Base-by-base conservation (phyloP, 2,113 vertebrate species). In the Oreotragus oreotragus region DNA sequence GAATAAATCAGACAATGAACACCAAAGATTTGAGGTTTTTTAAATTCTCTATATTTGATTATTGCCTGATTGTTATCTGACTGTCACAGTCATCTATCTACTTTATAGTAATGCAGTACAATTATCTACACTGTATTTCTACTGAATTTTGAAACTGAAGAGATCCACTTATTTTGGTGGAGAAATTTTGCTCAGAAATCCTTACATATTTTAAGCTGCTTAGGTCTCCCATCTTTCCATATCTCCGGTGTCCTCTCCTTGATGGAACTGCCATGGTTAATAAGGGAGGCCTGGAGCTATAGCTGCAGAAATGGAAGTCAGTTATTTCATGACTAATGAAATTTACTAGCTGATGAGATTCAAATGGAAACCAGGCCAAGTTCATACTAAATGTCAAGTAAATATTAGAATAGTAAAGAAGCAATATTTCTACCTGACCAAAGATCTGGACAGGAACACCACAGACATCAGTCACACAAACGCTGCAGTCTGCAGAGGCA, bases 401-500 rank as follows among this genome's bases (percentile, higher is more conserved):
- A 90, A 88, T 43, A 53, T 21, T 76, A 80, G 30, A 91, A 77
- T 76, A 95, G 88, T 64, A 66, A 96, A 57, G 51, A 66, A 95
- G 57, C 14, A 62, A 7, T 85, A 64, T 94, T 88, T 93, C 66
- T 98, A 99, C 99, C 99, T 99, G 99, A 88, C 99, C 99, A 57
- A 99, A 99, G 93, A 98, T 98, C 89, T 98, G 99, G 25, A 99
- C 33, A 1, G 97, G 96, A 49, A 98, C 92, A 55, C 98, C 97
- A 13, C 93, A 95, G 70, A 99, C 91, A 89, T 98, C 97, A 90
- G 98, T 99, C 21, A 99, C 98, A 89, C 98, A 99, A 79, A 99
- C 66, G 1, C 98, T 99, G 97, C 99, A 98, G 97, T 99, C 99
- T 30, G 98, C 98, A 1, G 99, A 99, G 19, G 99, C 98, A 0